These are phyloP conservation scores for Sebastiscus albofasciatus DNA, from an alignment of 2,797 vertebrate genomes.

Conservation along the genomic window DNA sequence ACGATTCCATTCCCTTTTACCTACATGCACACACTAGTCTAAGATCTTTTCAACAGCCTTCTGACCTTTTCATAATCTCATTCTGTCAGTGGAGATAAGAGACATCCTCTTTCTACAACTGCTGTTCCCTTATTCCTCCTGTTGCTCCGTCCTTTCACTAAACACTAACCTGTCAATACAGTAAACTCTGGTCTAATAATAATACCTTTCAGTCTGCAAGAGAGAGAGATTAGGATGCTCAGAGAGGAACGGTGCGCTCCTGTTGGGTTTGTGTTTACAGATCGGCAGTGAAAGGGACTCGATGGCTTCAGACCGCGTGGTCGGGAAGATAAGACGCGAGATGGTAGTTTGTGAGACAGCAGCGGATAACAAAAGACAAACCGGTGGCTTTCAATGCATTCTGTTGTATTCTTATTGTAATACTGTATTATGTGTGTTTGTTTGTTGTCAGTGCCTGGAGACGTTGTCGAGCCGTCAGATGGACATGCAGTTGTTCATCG, in stretches of 20 bases:
- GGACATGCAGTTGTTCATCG: slow-evolving; percentile 95
- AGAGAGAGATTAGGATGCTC: slow-evolving; percentile 59
- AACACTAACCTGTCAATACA: slow-evolving; percentile 30
- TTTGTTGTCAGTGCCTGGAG: slow-evolving; percentile 76
- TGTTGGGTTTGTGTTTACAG: slow-evolving; percentile 25
- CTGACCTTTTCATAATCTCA: slow-evolving; percentile 36
- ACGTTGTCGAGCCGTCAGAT: slow-evolving; percentile 89
- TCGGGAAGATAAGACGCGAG: slow-evolving; percentile 49
- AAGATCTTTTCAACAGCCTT: neutral
- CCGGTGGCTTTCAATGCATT: neutral
- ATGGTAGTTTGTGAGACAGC: neutral
- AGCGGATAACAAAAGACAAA: neutral
- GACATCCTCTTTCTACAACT: neutral
- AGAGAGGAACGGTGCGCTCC: slow-evolving; percentile 16
- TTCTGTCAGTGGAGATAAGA: slow-evolving; percentile 62
- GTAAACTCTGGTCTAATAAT: slow-evolving; percentile 24
- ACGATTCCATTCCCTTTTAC: neutral
- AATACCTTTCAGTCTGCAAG: slow-evolving; percentile 43
- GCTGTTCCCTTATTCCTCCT: neutral
- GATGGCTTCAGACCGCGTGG: slow-evolving; percentile 36
- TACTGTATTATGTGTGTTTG: slow-evolving; percentile 8
- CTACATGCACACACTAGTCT: neutral
- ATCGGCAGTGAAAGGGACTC: slow-evolving; percentile 16
- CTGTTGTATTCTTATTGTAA: neutral
- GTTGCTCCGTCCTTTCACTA: slow-evolving; percentile 30